Evolutionary conservation across 2,888 invertebrate species (phyloP), one percentile per base, ranked within the genome.

Genomic region (Lutraria lutraria): DNA sequence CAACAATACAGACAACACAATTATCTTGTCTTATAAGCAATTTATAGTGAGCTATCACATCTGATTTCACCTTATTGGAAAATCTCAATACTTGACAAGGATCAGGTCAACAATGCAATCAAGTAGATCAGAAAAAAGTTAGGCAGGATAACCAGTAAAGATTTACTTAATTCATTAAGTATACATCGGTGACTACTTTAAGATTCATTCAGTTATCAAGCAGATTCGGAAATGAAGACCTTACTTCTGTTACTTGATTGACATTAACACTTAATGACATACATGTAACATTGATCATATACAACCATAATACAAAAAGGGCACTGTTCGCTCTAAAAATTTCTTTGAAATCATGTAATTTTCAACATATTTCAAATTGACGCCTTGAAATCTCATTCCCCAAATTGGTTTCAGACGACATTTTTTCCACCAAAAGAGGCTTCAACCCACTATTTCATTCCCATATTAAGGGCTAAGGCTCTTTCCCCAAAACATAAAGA

Each of bases 141-240:
- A 68, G 25, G 63, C 25, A 68, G 63, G 63, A 68, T 68, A 25
- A 68, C 12, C n/a, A 12, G 63, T 25, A 12, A 68, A 68, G 63
- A 68, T 68, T 68, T 25, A 68, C 63, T 68, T 68, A 68, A 68
- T 25, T 10, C 25, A 68, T 4, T 68, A 68, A 25, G 63, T 68
- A 68, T 68, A 68, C 63, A n/a, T 12, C 12, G 12, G 25, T 25
- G 63, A 25, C 63, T 68, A 68, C 63, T 68, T 68, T 25, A 68
- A n/a, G 25, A 68, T 68, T 68, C 63, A 68, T 68, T 68, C 8
- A 68, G 63, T 25, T 8, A 68, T 68, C 63, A 68, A 68, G 63
- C 63, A 68, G 63, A 25, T 25, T 68, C 63, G 63, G 63, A 68
- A 68, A 68, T 68, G 63, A 68, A 68, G n/a, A 68, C 63, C 63